Evolutionary conservation across 2,888 invertebrate species (phyloP).

Genomic region (Mermis nigrescens): DNA sequence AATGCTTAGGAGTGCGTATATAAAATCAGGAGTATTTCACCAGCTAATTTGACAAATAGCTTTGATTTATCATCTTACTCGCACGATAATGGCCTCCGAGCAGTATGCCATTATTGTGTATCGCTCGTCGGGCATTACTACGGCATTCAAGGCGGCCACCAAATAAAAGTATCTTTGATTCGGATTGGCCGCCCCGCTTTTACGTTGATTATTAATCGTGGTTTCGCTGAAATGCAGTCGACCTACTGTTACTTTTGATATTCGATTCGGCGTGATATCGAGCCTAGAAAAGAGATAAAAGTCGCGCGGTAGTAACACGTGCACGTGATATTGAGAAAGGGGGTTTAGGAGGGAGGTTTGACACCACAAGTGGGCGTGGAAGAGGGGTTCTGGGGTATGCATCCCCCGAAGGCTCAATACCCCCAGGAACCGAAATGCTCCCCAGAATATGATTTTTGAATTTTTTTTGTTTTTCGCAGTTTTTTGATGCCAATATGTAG

Average conservation of each 20-base stretch:
- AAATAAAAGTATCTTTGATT: constrained; percentile 92
- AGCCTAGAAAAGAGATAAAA: constrained; percentile 43
- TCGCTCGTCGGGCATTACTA: constrained; percentile 18
- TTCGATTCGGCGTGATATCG: constrained; percentile 63
- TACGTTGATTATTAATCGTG: constrained; percentile 94
- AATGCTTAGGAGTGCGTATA: no score
- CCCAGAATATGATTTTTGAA: no score
- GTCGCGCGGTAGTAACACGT: not conserved
- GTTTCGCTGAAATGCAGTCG: constrained; percentile 93
- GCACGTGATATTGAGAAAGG: not conserved
- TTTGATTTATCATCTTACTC: constrained; percentile 51
- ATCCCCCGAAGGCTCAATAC: no score
- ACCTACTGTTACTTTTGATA: constrained; percentile 81
- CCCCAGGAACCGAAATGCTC: no score
- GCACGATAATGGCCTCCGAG: constrained; percentile 85
- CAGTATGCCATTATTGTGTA: constrained; percentile 49
- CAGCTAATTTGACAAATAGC: not conserved
- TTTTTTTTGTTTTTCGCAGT: no score
- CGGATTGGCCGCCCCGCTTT: constrained; percentile 93
- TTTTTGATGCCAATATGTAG: no score
- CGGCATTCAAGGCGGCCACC: constrained; percentile 71
- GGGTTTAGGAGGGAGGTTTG: not conserved
- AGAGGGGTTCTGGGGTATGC: no score
- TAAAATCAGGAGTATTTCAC: no score
- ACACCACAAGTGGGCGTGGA: no score